Evolutionary conservation across 2,113 vertebrate genomes (phyloP).

Genomic region (Nothoprocta pentlandii): DNA sequence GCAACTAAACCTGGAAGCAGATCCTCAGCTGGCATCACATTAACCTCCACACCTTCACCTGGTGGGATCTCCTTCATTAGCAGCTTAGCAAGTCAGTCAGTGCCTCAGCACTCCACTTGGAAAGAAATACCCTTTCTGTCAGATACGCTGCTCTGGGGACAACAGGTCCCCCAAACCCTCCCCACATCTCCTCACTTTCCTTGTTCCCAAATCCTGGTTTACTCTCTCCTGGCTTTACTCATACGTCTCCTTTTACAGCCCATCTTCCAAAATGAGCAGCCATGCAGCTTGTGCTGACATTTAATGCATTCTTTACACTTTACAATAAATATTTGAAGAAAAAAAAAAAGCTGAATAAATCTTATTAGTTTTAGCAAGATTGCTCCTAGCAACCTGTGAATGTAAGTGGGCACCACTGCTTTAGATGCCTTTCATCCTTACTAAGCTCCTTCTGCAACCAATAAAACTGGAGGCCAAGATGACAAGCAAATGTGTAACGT

Average conservation of each 20-base stretch:
- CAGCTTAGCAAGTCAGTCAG: neutral
- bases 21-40: neutral
- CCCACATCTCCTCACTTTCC: neutral
- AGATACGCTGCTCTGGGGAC: neutral
- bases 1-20: neutral
- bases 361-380: neutral
- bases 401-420: neutral
- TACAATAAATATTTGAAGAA: neutral
- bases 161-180: neutral
- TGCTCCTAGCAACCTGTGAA: neutral
- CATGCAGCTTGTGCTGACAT: neutral
- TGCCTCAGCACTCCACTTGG: neutral
- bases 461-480: neutral
- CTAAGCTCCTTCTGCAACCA: neutral
- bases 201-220: neutral
- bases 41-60: neutral
- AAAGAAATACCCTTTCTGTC: neutral
- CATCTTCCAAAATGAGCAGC: neutral
- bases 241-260: neutral
- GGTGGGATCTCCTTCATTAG: neutral
- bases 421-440: neutral
- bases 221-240: neutral
- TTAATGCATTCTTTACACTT: neutral
- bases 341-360: neutral
- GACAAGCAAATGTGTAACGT: accelerated